phyloP scores from a whole-genome alignment of 2,113 vertebrate species.

The Ceuthmochares aereus region DNA sequence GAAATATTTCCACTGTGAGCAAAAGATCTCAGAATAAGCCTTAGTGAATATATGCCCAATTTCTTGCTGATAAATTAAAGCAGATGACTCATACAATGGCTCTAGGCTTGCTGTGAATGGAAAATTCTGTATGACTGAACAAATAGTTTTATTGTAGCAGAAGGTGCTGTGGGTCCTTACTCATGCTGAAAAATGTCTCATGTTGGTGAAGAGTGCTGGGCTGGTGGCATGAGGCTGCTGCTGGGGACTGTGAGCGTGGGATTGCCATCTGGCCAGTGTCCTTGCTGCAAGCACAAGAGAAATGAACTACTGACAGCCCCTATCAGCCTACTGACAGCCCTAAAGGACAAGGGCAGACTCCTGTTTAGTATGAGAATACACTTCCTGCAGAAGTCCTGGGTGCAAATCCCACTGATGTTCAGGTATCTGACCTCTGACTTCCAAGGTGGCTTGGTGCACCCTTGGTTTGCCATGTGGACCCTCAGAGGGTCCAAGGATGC shows the following conservation, averaged over 20 bases:
- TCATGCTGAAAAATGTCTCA: background rate
- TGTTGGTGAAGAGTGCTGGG: background rate
- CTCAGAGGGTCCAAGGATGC: background rate
- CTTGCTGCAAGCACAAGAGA: background rate
- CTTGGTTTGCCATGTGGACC: background rate
- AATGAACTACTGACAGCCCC: background rate
- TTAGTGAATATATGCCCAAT: background rate
- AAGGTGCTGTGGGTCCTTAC: background rate
- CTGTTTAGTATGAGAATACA: background rate
- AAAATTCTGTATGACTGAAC: background rate
- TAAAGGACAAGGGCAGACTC: background rate
- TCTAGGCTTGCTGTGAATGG: background rate
- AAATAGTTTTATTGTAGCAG: slow-evolving; percentile 4
- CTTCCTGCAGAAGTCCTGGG: background rate
- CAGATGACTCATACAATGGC: background rate
- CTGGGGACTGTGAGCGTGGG: background rate
- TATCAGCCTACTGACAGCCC: no score
- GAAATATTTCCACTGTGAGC: background rate
- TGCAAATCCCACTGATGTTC: background rate
- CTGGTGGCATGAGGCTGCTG: background rate
- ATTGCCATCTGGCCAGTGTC: slow-evolving; percentile 27
- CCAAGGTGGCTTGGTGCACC: fast-evolving
- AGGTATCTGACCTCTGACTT: background rate
- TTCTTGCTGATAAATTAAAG: background rate
- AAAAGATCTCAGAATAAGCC: slow-evolving; percentile 6